Evolutionary conservation across 2,113 vertebrate species (phyloP).

Genomic region (Cichladusa arquata): DNA sequence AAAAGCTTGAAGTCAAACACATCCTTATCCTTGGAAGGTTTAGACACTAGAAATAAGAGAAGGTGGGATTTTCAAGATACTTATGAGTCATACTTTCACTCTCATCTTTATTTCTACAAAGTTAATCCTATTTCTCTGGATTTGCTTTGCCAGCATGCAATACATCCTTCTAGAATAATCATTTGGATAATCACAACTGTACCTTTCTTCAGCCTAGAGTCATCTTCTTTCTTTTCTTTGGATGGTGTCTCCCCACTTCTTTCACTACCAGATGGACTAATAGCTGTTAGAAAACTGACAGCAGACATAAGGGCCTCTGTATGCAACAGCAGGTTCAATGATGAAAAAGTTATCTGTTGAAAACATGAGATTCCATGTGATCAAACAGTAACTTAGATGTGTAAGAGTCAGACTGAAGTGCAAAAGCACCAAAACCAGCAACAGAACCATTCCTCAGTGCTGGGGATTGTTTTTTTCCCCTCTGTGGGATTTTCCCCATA

Average conservation of each 20-base stretch:
- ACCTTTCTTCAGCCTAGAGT: slow-evolving; percentile 74
- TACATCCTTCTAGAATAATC: background rate
- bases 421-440: background rate
- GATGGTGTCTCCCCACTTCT: slow-evolving; percentile 15
- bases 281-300: slow-evolving; percentile 81
- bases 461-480: too few relatives aligned
- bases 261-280: slow-evolving; percentile 65
- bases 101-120: background rate
- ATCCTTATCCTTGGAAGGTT: slow-evolving; percentile 75
- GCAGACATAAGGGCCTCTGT: slow-evolving; percentile 89
- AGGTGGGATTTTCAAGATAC: background rate
- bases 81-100: background rate
- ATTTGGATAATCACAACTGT: background rate
- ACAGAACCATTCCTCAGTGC: background rate
- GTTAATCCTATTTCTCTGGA: background rate
- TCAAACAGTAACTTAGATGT: background rate
- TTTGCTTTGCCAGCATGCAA: background rate
- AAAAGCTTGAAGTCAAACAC: slow-evolving; percentile 86
- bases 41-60: slow-evolving; percentile 65
- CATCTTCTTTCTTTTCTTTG: slow-evolving; percentile 64
- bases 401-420: background rate
- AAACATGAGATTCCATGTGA: background rate
- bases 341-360: slow-evolving; percentile 90
- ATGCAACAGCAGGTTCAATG: slow-evolving; percentile 87
- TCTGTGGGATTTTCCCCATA: too few relatives aligned